Conservation (phyloP, 2,113 vertebrate species). For the Hemiprocne comata region DNA sequence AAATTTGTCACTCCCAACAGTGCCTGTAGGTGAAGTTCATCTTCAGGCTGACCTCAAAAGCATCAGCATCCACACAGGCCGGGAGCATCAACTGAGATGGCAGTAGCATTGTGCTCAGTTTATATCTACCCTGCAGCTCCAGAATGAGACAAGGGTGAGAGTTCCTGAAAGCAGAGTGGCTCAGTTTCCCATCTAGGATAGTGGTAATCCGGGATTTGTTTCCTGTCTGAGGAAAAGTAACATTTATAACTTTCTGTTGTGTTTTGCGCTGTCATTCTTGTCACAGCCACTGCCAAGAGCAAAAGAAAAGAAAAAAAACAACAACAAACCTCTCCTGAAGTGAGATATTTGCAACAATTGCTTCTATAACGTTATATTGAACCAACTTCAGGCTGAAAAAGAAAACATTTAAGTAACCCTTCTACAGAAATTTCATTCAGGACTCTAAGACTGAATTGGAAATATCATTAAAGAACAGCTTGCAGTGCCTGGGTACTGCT, state of each 20-base stretch:
- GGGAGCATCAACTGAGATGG: background rate
- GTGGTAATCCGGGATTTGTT: background rate
- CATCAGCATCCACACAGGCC: background rate
- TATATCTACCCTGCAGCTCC: background rate
- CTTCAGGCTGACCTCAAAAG: background rate
- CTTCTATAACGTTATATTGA: background rate
- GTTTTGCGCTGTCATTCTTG: slow-evolving; percentile 28
- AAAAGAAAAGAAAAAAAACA: background rate
- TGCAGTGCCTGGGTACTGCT: background rate
- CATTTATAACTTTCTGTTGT: background rate
- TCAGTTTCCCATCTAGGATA: background rate
- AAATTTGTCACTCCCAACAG: background rate
- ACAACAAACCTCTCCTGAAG: background rate
- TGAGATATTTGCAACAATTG: background rate
- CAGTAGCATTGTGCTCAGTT: background rate
- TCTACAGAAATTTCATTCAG: slow-evolving; percentile 1
- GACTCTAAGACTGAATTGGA: background rate
- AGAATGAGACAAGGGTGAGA: background rate
- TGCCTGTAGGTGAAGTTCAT: background rate
- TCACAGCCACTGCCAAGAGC: background rate
- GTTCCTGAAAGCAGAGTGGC: background rate
- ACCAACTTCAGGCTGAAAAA: background rate
- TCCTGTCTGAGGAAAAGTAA: background rate
- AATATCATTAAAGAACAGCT: background rate
- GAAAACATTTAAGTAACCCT: background rate